Base-by-base conservation (phyloP, 2,888 invertebrate genomes). In the Brassicogethes aeneus region DNA sequence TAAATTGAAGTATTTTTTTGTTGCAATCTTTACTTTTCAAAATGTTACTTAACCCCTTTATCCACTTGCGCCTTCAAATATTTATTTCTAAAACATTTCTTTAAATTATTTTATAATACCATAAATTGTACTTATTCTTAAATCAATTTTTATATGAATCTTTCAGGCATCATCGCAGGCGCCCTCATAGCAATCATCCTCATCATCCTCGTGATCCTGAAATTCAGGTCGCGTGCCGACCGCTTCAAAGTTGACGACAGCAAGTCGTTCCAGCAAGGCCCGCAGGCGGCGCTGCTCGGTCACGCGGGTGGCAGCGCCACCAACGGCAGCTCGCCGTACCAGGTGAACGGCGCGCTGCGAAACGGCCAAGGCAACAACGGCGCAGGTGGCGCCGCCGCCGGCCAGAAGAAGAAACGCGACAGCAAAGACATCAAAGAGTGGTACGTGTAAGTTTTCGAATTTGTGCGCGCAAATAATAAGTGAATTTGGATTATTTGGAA, bases 381-480 rank as follows among this genome's bases (percentile, higher is more conserved):
- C 32, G 52, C 46, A 47, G 37, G 39, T 10, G 23, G 23, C 41
- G 54, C 40, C 43, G 23, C 5, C 23, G 5, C 10, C 23, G 23
- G 23, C 23, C 57, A 55, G 53, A 66, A 65, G 47, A 77, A 84
- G 69, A 87, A 88, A 62, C 76, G 80, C 48, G 80, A 82, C 65
- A 79, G 85, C 47, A 89, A 90, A 76, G 90, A 91, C 66, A 88
- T 93, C 65, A 93, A 93, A 74, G 93, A 93, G 76, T 93, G 93
- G 93, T 93, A 93, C 70, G 93, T 93, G 70, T 92, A 85, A 77
- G 56, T 44, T n/a, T n/a, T 45, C 41, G 41, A 48, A 41, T 34
- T 35, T 31, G 15, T 17, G 39, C 36, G 31, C 16, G 10, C 14
- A 16, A 16, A 29, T 14, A 17, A 32, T 8, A 15, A n/a, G n/a